Evolutionary conservation across 1,140 invertebrate genomes (phyloP), one percentile per base, ranked within the genome.

Genomic region (Caligus rogercresseyi): DNA sequence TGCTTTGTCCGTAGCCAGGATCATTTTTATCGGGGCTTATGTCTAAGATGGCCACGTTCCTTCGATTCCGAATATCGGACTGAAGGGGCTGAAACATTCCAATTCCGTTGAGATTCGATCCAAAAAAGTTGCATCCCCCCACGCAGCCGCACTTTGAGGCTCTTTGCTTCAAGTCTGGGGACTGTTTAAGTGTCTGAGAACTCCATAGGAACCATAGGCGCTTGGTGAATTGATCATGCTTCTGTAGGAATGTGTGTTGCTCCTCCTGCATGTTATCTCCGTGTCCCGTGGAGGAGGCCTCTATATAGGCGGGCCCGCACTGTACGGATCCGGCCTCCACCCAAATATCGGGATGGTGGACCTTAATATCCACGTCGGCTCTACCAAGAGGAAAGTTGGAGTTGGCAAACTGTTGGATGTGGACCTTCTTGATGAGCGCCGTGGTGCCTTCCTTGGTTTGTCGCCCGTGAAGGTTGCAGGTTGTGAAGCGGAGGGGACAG

Each of bases 161-260:
- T n/a, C 72, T 69, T 25, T 68, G 18, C 74, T 65, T 78, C 75
- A 75, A 60, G 69, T 74, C 64, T 67, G 71, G 75, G 14, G 31
- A 54, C 68, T 85, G 81, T 66, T 76, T 14, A 7, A 52, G 26
- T 7, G 24, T 52, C 19, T 72, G 77, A 0, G 83, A 80, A 43
- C n/a, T 43, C 92, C 93, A 98, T 0, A 98, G 73, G 71, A 98
- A 97, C 88, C 90, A 94, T 7, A 98, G 75, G 64, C 89, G 78
- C 72, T 89, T 91, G 0, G 83, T 84, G 65, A 82, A 80, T 26
- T 83, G 81, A 74, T 98, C 95, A 70, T 98, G 92, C 13, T 82
- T 78, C 70, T 83, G 84, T 15, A 98, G 73, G 74, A 90, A 95
- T 64, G 79, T 81, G 64, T 55, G 57, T 54, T 64, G 60, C 23